Evolutionary conservation across 2,113 vertebrate species (phyloP), one percentile per base, ranked within the genome.

Genomic region (Asarcornis scutulata): DNA sequence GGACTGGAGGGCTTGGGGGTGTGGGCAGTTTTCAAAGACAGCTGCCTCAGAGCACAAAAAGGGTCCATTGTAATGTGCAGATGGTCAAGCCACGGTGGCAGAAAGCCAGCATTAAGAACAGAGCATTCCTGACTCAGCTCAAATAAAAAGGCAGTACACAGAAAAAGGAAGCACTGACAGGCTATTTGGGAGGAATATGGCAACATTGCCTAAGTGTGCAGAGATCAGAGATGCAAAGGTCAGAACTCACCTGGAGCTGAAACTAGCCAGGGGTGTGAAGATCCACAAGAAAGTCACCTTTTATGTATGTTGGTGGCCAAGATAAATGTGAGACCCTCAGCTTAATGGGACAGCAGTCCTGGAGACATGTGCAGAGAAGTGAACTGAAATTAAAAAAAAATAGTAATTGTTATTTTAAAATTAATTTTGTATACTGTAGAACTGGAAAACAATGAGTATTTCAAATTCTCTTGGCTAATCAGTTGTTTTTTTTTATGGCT

Each of bases 61-160:
- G 0, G 0, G 31, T 22, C 15, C 21, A 7, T 2, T 73, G 36
- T 23, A 10, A 3, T 1, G 21, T 50, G n/a, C 31, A 67, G 80
- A 18, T 78, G 13, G 16, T 8, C 0, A 2, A 12, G 40, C 3
- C n/a, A n/a, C 12, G 5, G 12, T 42, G 50, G 34, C 72, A 68
- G 60, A 52, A 58, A 31, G 48, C 34, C 36, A 42, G 17, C 5
- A 3, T 5, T 50, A 32, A 40, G 42, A 59, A 12, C 17, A 32
- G 17, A 29, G 20, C 7, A 5, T 2, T 40, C 40, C 40, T 50
- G 31, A 29, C 15, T 46, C 27, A 4, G 18, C 31, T 62, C 10
- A 36, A 9, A 29, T 6, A 2, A 12, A 32, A 12, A 53, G 22
- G 20, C 64, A 36, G 8, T 3, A 6, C 7, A 3, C 2, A 21